Base-by-base conservation (phyloP, 2,797 vertebrate species). In the Masticophis lateralis region DNA sequence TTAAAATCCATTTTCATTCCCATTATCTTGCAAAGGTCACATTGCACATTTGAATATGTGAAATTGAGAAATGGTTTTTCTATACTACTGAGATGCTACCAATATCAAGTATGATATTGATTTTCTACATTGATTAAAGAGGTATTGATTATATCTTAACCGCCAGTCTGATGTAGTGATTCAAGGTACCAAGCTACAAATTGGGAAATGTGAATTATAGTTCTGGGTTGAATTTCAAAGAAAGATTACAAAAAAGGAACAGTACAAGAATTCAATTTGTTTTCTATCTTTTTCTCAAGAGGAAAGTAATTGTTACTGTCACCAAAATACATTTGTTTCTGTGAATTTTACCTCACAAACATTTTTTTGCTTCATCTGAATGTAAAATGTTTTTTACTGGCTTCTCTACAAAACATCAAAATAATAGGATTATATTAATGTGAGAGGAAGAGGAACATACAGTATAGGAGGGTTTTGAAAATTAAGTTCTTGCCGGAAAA, bases 231-330 rank as follows among this genome's bases (percentile, higher is more conserved):
- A 60, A 88, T 91, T 88, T 83, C n/a, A 94, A 20, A 94, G 16
- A 90, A 55, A 56, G 4, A 32, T 20, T 12, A 4, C 9, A 25
- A 59, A 32, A 91, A 16, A n/a, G 27, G 43, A 14, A 66, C 22
- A 25, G 60, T 57, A 53, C 20, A 63, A 83, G 51, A 91, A n/a
- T 61, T 63, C 5, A 47, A 51, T 59, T 11, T 51, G 28, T 55
- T 88, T 94, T 91, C 87, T 92, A 94, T 86, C 47, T 91, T 60
- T 61, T 89, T 89, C 91, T 60, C 37, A 63, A 91, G 66, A 86
- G 51, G 53, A 92, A 89, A 89, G 90, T 86, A 92, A 91, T 92
- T 91, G 59, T 89, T 92, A 91, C 56, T 91, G 47, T 89, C 74
- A 91, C 51, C 90, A 18, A 53, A 22, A 5, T 83, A 63, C 55